Base-by-base conservation (phyloP, 2,113 vertebrate genomes). In the Hirundichthys speculiger region DNA sequence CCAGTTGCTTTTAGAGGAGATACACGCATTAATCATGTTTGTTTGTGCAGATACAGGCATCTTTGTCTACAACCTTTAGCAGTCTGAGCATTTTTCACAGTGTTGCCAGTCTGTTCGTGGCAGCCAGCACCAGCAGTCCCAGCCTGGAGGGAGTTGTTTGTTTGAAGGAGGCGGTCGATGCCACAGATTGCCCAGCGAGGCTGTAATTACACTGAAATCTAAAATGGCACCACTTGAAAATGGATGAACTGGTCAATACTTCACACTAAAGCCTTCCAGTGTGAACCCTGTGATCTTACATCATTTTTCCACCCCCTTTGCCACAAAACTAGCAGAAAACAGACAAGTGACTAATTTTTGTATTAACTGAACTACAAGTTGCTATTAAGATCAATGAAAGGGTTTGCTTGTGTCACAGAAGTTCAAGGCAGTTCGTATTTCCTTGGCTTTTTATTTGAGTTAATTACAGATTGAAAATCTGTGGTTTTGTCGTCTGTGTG, bases 181-280 rank as follows among this genome's bases (percentile, higher is more conserved):
- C 83, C 83, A 85, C 88, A 86, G 83, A 79, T 80, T 78, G 72
- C 62, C 91, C 80, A 49, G 62, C 70, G 85, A 83, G 92, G 73
- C 87, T 92, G 80, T 93, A 93, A 93, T 95, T 94, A 93, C 92
- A 90, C 81, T n/a, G 79, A 84, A 93, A 93, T 92, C 90, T 84
- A 70, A 86, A 92, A 86, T 73, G 90, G 82, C 92, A 91, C 90
- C 80, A 82, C 18, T 79, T 87, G 81, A 72, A 75, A 4, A 68
- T 71, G 76, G 42, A 73, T 84, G 78, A 82, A 77, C 73, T 80
- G 86, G 90, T 94, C 86, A 85, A 89, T 93, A 91, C 88, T 67
- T 89, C 16, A 0, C 65, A 46, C 64, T 54, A 68, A 75, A 82
- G 71, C 77, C 83, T 61, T 62, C 69, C 59, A 54, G 56, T 24